phyloP scores from a whole-genome alignment of 2,113 vertebrate genomes.

The Ginglymostoma cirratum region DNA sequence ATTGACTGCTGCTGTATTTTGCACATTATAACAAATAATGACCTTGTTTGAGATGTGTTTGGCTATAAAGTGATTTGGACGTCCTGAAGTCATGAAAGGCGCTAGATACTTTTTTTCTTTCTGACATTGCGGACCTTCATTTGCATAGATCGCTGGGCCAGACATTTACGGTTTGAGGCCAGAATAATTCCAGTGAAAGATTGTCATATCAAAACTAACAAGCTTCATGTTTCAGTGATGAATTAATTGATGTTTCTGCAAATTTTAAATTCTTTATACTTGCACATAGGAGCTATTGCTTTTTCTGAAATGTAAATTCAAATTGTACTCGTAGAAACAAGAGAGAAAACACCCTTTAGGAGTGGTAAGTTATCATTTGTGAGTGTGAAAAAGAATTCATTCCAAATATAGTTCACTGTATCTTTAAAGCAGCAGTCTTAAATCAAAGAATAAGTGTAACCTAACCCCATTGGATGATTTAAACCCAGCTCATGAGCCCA shows the following conservation, averaged over 20 bases:
- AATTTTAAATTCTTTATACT: background rate
- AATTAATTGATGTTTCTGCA: background rate
- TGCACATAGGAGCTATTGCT: background rate
- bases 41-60: too few species aligned
- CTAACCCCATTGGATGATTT: too few species aligned
- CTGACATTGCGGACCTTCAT: background rate
- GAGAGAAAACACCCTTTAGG: too few species aligned
- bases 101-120: background rate
- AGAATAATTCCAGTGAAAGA: background rate
- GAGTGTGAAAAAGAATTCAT: background rate
- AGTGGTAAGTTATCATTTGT: too few species aligned
- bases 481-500: too few species aligned
- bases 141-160: background rate
- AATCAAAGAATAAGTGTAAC: background rate
- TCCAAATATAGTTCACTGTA: background rate
- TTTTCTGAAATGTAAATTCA: background rate
- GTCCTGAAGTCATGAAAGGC: too few species aligned
- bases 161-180: background rate
- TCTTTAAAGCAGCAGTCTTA: background rate
- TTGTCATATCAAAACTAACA: background rate
- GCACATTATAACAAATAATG: too few species aligned
- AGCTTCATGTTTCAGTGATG: background rate
- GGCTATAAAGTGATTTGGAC: too few species aligned
- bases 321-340: background rate
- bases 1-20: too few species aligned